Evolutionary conservation across 37 sponge, comb jelly and placozoan species (phyloP), one percentile per base, ranked within the genome.

Genomic region (Beroe forskalii): DNA sequence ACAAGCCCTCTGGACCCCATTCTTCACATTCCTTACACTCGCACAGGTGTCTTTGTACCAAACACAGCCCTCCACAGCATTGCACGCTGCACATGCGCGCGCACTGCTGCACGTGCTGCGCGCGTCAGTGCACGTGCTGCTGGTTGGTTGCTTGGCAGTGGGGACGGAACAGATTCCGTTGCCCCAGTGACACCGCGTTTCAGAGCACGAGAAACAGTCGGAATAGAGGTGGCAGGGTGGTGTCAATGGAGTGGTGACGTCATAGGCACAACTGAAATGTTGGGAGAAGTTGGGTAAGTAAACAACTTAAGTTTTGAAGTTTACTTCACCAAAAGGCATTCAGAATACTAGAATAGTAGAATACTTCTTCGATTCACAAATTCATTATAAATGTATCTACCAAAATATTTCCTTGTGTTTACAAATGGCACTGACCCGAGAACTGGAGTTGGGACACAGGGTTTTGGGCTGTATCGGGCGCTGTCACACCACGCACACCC

Each of bases 401-500:
- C n/a, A n/a, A n/a, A n/a, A n/a, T n/a, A n/a, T n/a, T n/a, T n/a
- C n/a, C n/a, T n/a, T n/a, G n/a, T n/a, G n/a, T n/a, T n/a, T n/a
- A n/a, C n/a, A n/a, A n/a, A 17, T 55, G 9, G 17, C 67, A 64
- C 67, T 38, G 1, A 72, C 76, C 76, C 40, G 37, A 25, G 55
- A 6, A 43, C 42, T 9, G 86, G 86, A 4, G 86, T 44, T 14
- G 44, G 86, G 35, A 43, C 17, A 25, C 86, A 80, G 40, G 86
- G 86, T 43, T 44, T 41, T 9, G 86, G 86, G 1, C 31, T 80
- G 22, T 40, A 44, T 4, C 37, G 40, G 30, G 30, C 0, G 0
- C 19, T 6, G 30, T 80, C 86, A 27, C 86, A 80, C 86, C 86
- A 80, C 1, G 55, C 86, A 80, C 86, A 80, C 44, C 86, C 86